Conservation (phyloP, 2,113 vertebrate species). For the Vicugna pacos region DNA sequence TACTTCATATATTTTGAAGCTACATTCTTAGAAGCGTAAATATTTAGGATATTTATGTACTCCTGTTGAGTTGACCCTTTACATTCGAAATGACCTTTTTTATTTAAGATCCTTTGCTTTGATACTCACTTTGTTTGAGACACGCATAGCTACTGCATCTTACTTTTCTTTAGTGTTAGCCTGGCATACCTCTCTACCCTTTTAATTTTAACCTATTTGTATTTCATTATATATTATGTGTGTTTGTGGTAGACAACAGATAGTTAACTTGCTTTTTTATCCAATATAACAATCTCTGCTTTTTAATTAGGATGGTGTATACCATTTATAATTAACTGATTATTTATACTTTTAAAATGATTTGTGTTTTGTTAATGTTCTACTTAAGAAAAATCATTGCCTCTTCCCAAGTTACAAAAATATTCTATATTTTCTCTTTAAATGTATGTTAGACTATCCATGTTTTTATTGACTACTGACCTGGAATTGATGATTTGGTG, state of each 20-base stretch:
- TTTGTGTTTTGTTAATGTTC: neutral
- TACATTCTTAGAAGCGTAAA: neutral
- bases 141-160: neutral
- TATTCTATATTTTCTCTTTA: neutral
- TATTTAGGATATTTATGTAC: neutral
- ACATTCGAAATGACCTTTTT: too few species aligned
- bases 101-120: neutral
- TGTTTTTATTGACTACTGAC: neutral
- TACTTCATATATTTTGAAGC: neutral
- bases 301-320: neutral
- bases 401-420: neutral
- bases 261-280: neutral
- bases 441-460: neutral
- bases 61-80: neutral
- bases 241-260: neutral
- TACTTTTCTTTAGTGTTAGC: neutral
- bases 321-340: neutral
- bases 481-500: neutral
- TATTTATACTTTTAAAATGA: neutral
- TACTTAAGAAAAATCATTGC: slow-evolving; percentile 21
- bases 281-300: neutral
- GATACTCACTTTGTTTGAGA: neutral
- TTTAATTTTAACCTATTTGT: neutral
- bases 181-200: neutral
- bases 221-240: neutral